Conservation (phyloP, 2,797 vertebrate species). For the Sitta carolinensis region DNA sequence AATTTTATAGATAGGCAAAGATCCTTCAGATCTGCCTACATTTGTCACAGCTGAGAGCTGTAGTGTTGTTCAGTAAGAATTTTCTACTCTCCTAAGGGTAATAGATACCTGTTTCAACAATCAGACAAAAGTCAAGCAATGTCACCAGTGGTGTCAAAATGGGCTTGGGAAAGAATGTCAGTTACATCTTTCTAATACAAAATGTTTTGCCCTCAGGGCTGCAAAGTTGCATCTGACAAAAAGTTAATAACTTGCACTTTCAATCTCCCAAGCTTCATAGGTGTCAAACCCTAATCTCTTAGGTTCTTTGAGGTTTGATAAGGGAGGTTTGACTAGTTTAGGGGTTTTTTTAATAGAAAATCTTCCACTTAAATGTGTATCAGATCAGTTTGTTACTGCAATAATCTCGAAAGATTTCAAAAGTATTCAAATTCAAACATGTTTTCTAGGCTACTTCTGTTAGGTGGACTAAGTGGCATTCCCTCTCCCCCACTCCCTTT, state of each 20-base stretch:
- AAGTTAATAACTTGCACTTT: not conserved
- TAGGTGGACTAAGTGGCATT: not conserved
- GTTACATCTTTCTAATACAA: not conserved
- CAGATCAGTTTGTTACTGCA: not conserved
- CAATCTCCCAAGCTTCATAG: not conserved
- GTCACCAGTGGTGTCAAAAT: not conserved
- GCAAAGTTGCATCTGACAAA: not conserved
- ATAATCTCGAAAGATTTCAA: not conserved
- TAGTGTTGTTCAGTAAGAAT: not conserved
- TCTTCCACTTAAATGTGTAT: not conserved
- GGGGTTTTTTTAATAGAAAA: rapidly evolving
- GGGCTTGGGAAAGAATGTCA: not conserved
- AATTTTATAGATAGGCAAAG: not conserved
- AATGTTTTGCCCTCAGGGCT: not conserved
- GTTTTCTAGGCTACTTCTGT: not conserved
- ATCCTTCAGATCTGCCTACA: not conserved
- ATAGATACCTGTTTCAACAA: not conserved
- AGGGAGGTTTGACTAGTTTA: not conserved
- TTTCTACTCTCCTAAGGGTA: not conserved
- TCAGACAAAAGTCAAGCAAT: not conserved
- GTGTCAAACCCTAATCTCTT: not conserved
- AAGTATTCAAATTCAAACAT: not conserved
- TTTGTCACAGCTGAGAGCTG: not conserved
- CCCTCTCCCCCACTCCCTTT: rapidly evolving
- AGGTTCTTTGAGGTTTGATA: not conserved